Evolutionary conservation across 2,888 invertebrate genomes (phyloP).

Genomic region (Scaeva pyrastri): DNA sequence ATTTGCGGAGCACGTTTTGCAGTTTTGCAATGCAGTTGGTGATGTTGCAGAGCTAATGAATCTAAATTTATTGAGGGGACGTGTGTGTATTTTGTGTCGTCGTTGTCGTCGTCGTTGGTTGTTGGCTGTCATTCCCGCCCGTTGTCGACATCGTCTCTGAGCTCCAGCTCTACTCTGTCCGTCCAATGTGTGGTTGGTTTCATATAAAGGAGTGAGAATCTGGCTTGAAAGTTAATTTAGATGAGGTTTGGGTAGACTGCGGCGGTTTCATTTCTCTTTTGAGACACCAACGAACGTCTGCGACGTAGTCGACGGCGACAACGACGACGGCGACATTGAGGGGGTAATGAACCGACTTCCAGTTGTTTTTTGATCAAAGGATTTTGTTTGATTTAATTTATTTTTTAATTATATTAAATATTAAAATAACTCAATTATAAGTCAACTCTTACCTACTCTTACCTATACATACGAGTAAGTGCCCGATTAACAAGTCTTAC

Average conservation of each 20-base stretch:
- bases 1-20: constrained; percentile 71
- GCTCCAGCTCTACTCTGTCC: background rate
- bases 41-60: constrained; percentile 76
- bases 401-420: background rate
- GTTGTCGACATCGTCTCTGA: constrained; percentile 28
- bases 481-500: background rate
- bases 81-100: constrained; percentile 63
- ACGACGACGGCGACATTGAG: background rate
- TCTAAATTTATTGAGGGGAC: constrained; percentile 74
- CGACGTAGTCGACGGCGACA: no score
- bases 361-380: background rate
- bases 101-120: constrained; percentile 12
- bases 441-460: no score
- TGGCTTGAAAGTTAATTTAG: constrained; percentile 63
- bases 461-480: background rate
- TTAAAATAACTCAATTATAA: background rate
- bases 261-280: constrained; percentile 14
- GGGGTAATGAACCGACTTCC: constrained; percentile 24
- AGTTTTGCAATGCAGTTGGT: constrained; percentile 73
- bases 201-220: constrained; percentile 31
- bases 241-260: constrained; percentile 34
- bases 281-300: constrained; percentile 10
- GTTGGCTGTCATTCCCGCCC: constrained; percentile 13
- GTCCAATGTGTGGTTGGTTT: constrained; percentile 48
- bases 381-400: background rate